Conservation (phyloP, 2,113 vertebrate species). For the Thymallus thymallus region DNA sequence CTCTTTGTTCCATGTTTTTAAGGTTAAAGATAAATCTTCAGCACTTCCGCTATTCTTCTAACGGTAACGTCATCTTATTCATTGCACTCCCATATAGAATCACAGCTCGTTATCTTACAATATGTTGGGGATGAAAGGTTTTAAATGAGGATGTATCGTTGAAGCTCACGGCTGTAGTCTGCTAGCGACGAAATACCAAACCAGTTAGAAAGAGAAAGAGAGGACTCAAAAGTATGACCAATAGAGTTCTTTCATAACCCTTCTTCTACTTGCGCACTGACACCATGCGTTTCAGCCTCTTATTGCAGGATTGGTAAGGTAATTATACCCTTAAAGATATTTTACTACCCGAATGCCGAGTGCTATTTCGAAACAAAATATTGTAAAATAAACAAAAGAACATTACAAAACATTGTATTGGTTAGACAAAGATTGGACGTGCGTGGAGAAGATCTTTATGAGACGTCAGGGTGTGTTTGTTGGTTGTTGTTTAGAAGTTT, state of each 20-base stretch:
- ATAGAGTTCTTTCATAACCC: background rate
- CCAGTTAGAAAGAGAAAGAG: background rate
- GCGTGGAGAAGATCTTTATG: background rate
- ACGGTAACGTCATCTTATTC: background rate
- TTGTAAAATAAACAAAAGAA: background rate
- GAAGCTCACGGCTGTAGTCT: background rate
- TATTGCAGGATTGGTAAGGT: background rate
- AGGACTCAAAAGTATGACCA: background rate
- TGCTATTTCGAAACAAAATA: too few relatives aligned
- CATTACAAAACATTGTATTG: background rate
- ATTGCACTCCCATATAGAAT: background rate
- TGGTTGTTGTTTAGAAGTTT: background rate
- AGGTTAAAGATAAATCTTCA: background rate
- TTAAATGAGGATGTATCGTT: background rate
- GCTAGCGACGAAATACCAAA: background rate
- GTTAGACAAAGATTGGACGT: background rate
- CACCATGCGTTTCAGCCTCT: background rate
- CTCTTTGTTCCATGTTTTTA: slow-evolving; percentile 16
- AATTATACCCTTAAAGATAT: background rate
- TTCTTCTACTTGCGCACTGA: background rate
- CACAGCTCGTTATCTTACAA: background rate
- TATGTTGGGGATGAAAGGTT: background rate
- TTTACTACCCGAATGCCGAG: too few relatives aligned
- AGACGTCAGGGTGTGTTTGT: background rate
- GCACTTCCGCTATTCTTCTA: background rate